These are phyloP conservation scores for Balaenoptera acutorostrata DNA, from an alignment of 2,113 vertebrate genomes.

Conservation along the genomic window DNA sequence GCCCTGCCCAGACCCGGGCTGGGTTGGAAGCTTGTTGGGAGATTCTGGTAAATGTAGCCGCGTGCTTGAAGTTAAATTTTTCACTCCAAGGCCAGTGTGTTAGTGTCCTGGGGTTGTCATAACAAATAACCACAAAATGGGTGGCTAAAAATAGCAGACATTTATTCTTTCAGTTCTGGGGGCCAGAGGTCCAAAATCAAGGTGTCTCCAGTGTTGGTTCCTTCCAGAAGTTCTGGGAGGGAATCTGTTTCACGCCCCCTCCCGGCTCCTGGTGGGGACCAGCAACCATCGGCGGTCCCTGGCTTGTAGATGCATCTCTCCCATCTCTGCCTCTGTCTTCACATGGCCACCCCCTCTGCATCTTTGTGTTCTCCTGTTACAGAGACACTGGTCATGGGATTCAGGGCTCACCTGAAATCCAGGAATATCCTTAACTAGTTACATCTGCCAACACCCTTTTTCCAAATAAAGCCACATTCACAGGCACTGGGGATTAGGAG, in stretches of 20 bases:
- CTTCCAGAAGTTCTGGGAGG: too few species aligned
- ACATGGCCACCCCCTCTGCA: not conserved
- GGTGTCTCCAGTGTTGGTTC: fast-evolving
- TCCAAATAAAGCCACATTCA: too few species aligned
- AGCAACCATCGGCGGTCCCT: fast-evolving
- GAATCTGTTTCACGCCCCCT: not conserved
- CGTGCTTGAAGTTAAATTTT: not conserved
- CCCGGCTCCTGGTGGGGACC: fast-evolving
- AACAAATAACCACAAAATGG: not conserved
- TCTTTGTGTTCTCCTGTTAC: fast-evolving
- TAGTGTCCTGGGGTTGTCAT: not conserved
- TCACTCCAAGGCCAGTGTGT: too few species aligned
- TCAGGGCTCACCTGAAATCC: not conserved
- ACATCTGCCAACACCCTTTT: not conserved
- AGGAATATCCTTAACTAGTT: not conserved
- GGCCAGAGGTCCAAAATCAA: not conserved
- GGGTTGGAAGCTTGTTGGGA: not conserved
- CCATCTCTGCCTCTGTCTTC: fast-evolving
- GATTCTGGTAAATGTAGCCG: not conserved
- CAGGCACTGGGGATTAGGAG: not conserved
- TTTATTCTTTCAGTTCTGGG: not conserved
- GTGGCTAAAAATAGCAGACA: not conserved
- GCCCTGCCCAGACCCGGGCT: not conserved
- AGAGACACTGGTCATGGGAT: too few species aligned
- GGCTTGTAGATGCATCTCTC: not conserved